phyloP scores from a whole-genome alignment of 1,140 invertebrate species.

The Thaumetopoea pityocampa region DNA sequence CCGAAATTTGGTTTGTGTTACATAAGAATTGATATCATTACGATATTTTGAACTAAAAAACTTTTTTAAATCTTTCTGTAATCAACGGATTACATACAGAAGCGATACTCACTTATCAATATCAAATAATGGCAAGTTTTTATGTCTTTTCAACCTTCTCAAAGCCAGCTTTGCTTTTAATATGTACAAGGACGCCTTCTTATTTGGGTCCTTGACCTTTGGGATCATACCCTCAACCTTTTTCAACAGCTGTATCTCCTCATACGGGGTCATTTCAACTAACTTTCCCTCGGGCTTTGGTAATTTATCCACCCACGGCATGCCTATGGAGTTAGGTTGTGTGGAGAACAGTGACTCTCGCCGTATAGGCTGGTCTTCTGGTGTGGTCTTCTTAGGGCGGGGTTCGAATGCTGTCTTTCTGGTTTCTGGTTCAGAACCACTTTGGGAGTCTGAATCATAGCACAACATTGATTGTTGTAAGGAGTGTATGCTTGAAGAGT shows the following conservation, averaged over 20 bases:
- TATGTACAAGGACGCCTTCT: slow-evolving; percentile 37
- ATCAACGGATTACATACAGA: too few relatives aligned
- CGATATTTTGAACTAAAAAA: too few relatives aligned
- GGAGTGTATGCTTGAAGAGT: slow-evolving; percentile 44
- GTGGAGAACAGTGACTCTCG: slow-evolving; percentile 51
- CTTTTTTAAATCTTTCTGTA: too few relatives aligned
- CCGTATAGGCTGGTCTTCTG: slow-evolving; percentile 33
- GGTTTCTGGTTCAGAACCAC: slow-evolving; percentile 28
- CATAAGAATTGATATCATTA: too few relatives aligned
- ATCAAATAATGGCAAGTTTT: slow-evolving; percentile 58
- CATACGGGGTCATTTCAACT: slow-evolving; percentile 48
- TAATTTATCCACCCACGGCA: slow-evolving; percentile 42
- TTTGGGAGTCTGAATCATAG: slow-evolving; percentile 50
- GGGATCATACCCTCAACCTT: slow-evolving; percentile 42
- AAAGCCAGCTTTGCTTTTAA: slow-evolving; percentile 49
- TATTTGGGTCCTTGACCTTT: slow-evolving; percentile 37
- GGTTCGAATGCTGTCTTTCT: slow-evolving; percentile 13
- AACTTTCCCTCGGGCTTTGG: slow-evolving; percentile 23
- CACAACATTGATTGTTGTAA: slow-evolving; percentile 23
- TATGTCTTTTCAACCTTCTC: slow-evolving; percentile 54
- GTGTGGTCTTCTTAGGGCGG: slow-evolving; percentile 24
- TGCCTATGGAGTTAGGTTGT: slow-evolving; percentile 38
- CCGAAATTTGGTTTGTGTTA: too few relatives aligned
- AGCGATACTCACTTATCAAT: slow-evolving; percentile 63
- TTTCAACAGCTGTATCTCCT: slow-evolving; percentile 62